A percentile compares a stretch with the other conserved stretches of the same genome.
Evolutionary conservation across 2,888 invertebrate species (phyloP).

Genomic region (Callosobruchus maculatus): DNA sequence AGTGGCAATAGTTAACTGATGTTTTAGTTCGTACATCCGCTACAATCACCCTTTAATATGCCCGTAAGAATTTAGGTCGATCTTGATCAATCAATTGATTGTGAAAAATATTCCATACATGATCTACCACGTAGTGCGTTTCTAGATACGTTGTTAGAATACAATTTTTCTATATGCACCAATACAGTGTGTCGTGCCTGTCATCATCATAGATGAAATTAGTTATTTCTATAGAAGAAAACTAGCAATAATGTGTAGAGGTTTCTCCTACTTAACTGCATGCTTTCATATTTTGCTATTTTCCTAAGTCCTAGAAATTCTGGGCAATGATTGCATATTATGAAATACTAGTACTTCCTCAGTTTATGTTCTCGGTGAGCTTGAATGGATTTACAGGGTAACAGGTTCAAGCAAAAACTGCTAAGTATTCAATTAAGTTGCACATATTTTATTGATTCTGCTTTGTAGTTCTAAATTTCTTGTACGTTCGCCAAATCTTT

Average conservation of each 20-base stretch:
- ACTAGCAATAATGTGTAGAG: constrained; percentile 32
- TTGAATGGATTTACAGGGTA: background rate
- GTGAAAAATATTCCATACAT: background rate
- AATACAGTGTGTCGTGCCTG: constrained; percentile 17
- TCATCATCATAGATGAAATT: constrained; percentile 29
- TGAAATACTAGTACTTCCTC: background rate
- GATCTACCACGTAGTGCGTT: constrained; percentile 28
- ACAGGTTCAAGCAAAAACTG: background rate
- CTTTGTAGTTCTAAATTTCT: too few species aligned
- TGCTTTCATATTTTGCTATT: background rate
- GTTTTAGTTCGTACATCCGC: too few species aligned
- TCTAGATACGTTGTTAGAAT: constrained; percentile 15
- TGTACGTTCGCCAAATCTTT: too few species aligned
- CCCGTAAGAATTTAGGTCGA: too few species aligned
- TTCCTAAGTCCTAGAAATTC: background rate
- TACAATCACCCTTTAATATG: too few species aligned
- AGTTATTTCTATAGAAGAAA: constrained; percentile 14
- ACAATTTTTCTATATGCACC: background rate
- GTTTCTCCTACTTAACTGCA: constrained; percentile 14
- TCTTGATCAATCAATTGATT: background rate
- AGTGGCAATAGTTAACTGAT: too few species aligned
- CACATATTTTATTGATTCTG: constrained; percentile 4
- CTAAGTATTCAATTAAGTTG: constrained; percentile 11
- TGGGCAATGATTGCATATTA: background rate
- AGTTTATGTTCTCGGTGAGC: background rate